Evolutionary conservation across 64 coral and sea anemone genomes (phyloP).

Genomic region (Stichodactyla helianthus): DNA sequence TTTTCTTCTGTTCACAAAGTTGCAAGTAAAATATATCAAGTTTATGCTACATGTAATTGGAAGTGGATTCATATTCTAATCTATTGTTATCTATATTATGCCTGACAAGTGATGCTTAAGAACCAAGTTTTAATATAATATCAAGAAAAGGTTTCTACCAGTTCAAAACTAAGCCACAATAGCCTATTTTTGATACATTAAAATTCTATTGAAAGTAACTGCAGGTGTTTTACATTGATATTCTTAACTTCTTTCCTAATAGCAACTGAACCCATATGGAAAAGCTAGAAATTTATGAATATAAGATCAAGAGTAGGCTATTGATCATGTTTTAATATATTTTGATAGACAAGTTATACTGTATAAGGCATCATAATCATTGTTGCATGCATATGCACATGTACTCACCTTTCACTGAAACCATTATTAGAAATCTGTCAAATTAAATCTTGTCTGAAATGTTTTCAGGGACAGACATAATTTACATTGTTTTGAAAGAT

Average conservation of each 20-base stretch:
- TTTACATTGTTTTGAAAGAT: too few species aligned
- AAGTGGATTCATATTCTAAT: conserved; percentile 3
- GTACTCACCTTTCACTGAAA: too few species aligned
- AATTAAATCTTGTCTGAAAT: too few species aligned
- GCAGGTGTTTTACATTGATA: not conserved
- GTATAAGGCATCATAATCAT: too few species aligned
- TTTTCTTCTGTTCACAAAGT: not conserved
- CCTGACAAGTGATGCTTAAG: not conserved
- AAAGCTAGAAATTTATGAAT: too few species aligned
- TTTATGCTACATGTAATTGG: not conserved
- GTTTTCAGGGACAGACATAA: too few species aligned
- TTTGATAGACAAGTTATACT: too few species aligned
- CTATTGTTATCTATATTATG: not conserved
- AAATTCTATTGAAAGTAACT: not conserved
- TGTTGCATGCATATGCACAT: too few species aligned
- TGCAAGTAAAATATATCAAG: not conserved
- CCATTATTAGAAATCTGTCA: too few species aligned
- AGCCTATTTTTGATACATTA: not conserved
- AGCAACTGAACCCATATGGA: too few species aligned
- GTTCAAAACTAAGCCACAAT: not conserved
- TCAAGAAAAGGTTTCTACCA: not conserved
- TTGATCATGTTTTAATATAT: too few species aligned
- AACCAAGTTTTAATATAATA: not conserved
- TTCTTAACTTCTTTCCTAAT: not conserved
- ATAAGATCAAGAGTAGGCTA: too few species aligned